phyloP scores from a whole-genome alignment of 2,888 invertebrate species.

The Scaptomyza cyrtandrae region DNA sequence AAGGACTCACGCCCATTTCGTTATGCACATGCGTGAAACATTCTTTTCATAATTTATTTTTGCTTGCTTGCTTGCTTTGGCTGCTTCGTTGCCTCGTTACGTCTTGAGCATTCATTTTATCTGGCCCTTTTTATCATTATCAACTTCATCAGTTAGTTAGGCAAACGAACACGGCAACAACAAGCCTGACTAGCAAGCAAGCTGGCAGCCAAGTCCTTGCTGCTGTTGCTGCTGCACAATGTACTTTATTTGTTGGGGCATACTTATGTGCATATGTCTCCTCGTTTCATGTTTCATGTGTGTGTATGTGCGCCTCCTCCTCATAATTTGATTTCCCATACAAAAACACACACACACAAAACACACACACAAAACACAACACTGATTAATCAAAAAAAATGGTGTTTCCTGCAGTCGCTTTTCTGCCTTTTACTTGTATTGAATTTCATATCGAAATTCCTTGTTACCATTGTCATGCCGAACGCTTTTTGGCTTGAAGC shows the following conservation, averaged over 20 bases:
- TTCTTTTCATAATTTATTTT: constrained; percentile 76
- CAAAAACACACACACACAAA: constrained; percentile 8
- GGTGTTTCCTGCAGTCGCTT: constrained; percentile 54
- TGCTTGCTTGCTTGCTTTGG: constrained; percentile 17
- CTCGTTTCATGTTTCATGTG: constrained; percentile 17
- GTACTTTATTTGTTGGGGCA: constrained; percentile 16
- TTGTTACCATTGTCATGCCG: constrained; percentile 27
- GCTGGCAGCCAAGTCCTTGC: constrained; percentile 17
- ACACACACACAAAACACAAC: constrained; percentile 14
- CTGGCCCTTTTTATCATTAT: constrained; percentile 60
- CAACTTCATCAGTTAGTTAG: constrained; percentile 65
- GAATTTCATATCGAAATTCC: constrained; percentile 49
- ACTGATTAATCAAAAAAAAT: constrained; percentile 56
- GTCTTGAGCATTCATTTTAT: constrained; percentile 56
- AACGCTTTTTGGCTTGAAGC: constrained; percentile 48
- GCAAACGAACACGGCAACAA: neutral
- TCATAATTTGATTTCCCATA: constrained; percentile 62
- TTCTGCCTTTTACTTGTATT: constrained; percentile 39
- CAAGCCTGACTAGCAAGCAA: constrained; percentile 34
- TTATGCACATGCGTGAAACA: constrained; percentile 75
- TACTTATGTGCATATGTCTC: constrained; percentile 60
- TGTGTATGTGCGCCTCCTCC: constrained; percentile 16
- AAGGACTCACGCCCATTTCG: constrained; percentile 28
- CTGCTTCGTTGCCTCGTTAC: constrained; percentile 19
- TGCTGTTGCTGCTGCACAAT: constrained; percentile 14